These are phyloP conservation scores for Hipposideros larvatus DNA, from an alignment of 2,797 vertebrate genomes.

Conservation along the genomic window DNA sequence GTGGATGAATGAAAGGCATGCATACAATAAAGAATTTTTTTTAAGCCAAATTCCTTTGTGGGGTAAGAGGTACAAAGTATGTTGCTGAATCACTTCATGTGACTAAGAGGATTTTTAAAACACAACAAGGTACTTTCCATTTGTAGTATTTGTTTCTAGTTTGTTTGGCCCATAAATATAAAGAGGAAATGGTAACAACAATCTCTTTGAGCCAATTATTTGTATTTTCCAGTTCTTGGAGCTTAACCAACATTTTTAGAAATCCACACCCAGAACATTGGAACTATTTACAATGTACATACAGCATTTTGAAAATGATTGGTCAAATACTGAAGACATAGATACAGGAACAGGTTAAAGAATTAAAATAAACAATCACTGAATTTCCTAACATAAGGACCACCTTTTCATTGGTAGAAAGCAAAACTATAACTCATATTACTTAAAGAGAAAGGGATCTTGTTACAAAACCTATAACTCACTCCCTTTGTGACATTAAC, in stretches of 20 bases:
- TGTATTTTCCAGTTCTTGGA: slow-evolving; percentile 41
- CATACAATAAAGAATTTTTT: background rate
- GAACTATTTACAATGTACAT: slow-evolving; percentile 29
- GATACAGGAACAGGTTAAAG: background rate
- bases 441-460: slow-evolving; percentile 25
- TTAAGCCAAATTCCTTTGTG: background rate
- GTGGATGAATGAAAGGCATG: background rate
- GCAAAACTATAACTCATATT: background rate
- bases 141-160: slow-evolving; percentile 67
- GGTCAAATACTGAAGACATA: background rate
- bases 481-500: slow-evolving; percentile 58
- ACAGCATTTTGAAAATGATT: slow-evolving; percentile 32
- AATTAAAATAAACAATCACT: slow-evolving; percentile 16
- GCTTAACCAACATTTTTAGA: background rate
- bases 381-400: background rate
- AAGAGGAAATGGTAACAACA: slow-evolving; percentile 31
- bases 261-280: background rate
- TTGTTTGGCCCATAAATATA: background rate
- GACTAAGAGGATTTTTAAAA: slow-evolving; percentile 39
- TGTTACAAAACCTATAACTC: slow-evolving; percentile 55
- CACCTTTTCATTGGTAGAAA: background rate
- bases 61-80: background rate
- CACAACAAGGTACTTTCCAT: slow-evolving; percentile 19
- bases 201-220: slow-evolving; percentile 38
- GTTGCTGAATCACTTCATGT: slow-evolving; percentile 14